Evolutionary conservation across 2,797 vertebrate species (phyloP), one percentile per base, ranked within the genome.

Genomic region (Sciurus vulgaris): DNA sequence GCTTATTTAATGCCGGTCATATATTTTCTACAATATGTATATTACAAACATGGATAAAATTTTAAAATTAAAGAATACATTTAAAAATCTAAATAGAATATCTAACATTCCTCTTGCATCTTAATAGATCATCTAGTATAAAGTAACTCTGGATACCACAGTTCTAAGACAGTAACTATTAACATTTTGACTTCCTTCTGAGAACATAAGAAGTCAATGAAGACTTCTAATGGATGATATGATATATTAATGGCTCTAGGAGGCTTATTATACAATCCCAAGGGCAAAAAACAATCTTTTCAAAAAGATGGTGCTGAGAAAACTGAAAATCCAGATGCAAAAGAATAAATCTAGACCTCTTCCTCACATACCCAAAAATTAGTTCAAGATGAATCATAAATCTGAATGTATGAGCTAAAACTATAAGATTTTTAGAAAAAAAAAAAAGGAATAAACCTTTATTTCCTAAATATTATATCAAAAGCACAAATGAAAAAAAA

Each of bases 1-100:
- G 56, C 41, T 92, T 86, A 61, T 77, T 95, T 93, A 82, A 81
- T 86, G 61, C 49, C 89, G 67, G 9, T 59, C 92, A 77, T 79
- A 63, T 15, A 70, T 82, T 95, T 91, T 87, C 67, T 94, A 9
- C 91, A 87, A 79, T 88, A 67, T 77, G 17, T 49, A 35, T 38
- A 49, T 51, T 77, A 84, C 65, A 95, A 87, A 88, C 3, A 38
- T 79, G 6, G 3, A 88, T 38, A 78, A 78, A 87, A 41, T 41
- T 44, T 44, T 86, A 59, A 67, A 69, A 26, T 38, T 47, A 67
- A 94, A 84, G 28, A 41, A 74, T 79, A 89, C 14, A 81, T 88
- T 82, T 73, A 59, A 65, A 56, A 93, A 47, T 61, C 33, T 70
- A 74, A 67, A 81, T 67, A 79, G 30, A 67, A 54, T 73, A 67